These are phyloP conservation scores for Lagorchestes hirsutus DNA, from an alignment of 2,797 vertebrate species.

Conservation along the genomic window DNA sequence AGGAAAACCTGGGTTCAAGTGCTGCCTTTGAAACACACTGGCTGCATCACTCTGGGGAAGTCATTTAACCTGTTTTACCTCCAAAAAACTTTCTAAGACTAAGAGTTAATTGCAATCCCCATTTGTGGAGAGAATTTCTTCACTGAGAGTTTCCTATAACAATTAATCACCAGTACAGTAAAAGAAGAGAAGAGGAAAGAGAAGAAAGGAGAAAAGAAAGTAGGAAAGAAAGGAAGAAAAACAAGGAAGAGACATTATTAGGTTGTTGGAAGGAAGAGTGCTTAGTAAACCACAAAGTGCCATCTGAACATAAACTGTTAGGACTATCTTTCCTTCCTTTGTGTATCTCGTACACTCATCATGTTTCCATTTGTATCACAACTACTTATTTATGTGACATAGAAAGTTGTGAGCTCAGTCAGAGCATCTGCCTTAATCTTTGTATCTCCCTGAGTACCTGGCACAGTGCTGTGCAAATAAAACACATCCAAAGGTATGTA, in stretches of 20 bases:
- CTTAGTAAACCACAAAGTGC: background rate
- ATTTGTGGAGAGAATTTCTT: background rate
- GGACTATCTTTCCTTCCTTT: background rate
- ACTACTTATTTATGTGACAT: background rate
- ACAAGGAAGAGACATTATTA: background rate
- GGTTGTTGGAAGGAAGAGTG: background rate
- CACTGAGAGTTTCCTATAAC: background rate
- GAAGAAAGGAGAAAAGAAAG: background rate
- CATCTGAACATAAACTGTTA: background rate
- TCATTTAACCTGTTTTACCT: background rate
- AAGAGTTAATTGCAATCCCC: background rate
- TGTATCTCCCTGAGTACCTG: background rate
- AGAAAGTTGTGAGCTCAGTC: background rate
- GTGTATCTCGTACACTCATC: background rate
- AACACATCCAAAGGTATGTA: background rate
- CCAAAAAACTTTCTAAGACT: background rate
- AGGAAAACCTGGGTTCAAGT: background rate
- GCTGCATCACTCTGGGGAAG: background rate
- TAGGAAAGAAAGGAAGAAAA: background rate
- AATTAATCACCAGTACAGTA: slow-evolving; percentile 20
- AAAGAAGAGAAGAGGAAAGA: slow-evolving; percentile 12
- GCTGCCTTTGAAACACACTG: background rate
- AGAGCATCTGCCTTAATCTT: background rate
- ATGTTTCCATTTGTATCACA: background rate
- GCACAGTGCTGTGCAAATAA: background rate